These are phyloP conservation scores for Leptopilina myrica DNA, from an alignment of 2,888 invertebrate species.

Conservation along the genomic window DNA sequence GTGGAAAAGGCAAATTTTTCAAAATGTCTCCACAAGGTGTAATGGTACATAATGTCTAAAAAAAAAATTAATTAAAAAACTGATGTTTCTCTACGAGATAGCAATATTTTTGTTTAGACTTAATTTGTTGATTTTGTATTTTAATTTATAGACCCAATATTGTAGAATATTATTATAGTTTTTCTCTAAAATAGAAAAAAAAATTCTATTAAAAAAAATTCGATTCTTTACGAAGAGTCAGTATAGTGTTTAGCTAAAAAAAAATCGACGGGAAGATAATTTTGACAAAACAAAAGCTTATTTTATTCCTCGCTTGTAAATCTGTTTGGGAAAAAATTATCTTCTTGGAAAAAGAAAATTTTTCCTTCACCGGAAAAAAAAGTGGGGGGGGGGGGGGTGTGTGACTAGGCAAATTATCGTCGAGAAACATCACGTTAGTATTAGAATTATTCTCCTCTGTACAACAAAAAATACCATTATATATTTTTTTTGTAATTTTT, in stretches of 20 bases:
- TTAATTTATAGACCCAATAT: not conserved
- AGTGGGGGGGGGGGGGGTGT: not conserved
- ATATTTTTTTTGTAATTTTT: conserved; percentile 49
- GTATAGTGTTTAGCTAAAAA: no score
- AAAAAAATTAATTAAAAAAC: conserved; percentile 46
- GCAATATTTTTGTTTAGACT: conserved; percentile 28
- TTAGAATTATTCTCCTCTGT: conserved; percentile 66
- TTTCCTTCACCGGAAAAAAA: not conserved
- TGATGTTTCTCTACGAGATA: conserved; percentile 44
- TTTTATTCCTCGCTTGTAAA: no score
- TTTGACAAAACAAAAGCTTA: no score
- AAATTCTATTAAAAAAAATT: not conserved
- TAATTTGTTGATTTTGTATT: conserved; percentile 44
- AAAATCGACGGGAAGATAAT: no score
- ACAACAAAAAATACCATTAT: conserved; percentile 59
- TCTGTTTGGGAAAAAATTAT: no score
- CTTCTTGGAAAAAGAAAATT: no score
- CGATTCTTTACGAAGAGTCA: not conserved
- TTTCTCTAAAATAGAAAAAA: not conserved
- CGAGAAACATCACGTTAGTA: conserved; percentile 64
- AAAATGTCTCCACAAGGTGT: conserved; percentile 27
- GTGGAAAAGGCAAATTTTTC: conserved; percentile 43
- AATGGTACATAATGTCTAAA: conserved; percentile 37
- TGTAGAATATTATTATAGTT: not conserved
- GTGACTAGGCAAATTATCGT: conserved; percentile 48